phyloP scores from a whole-genome alignment of 2,888 invertebrate species.

The Leptothorax acervorum region DNA sequence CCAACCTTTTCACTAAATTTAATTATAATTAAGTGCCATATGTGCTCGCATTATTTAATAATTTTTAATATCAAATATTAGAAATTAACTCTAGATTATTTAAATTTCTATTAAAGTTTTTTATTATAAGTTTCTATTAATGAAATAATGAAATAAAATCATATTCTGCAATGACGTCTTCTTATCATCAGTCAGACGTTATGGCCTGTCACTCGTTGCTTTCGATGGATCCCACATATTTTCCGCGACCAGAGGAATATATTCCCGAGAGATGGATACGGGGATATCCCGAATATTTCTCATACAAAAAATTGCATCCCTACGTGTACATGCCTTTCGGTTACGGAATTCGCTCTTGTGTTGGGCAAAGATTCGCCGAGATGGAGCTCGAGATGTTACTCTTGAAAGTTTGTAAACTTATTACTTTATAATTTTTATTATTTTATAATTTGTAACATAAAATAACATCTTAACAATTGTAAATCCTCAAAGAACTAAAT shows the following conservation, averaged over 20 bases:
- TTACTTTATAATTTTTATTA: background rate
- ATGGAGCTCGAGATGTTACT: conserved; percentile 88
- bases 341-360: conserved; percentile 89
- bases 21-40: too few species aligned
- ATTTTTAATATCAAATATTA: too few species aligned
- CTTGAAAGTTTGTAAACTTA: conserved; percentile 79
- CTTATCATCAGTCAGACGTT: conserved; percentile 73
- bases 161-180: background rate
- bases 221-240: conserved; percentile 85
- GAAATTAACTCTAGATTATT: too few species aligned
- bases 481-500: background rate
- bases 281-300: conserved; percentile 83
- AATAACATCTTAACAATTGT: background rate
- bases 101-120: background rate
- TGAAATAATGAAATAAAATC: too few species aligned
- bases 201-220: conserved; percentile 80
- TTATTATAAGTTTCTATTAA: background rate
- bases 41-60: too few species aligned
- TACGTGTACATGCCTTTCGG: conserved; percentile 90
- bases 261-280: conserved; percentile 91
- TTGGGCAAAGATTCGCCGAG: conserved; percentile 91
- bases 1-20: too few species aligned
- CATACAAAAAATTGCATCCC: conserved; percentile 87
- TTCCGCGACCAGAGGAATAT: conserved; percentile 87
- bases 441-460: too few species aligned